Evolutionary conservation across 2,113 vertebrate species (phyloP).

Genomic region (Gymnobelideus leadbeateri): DNA sequence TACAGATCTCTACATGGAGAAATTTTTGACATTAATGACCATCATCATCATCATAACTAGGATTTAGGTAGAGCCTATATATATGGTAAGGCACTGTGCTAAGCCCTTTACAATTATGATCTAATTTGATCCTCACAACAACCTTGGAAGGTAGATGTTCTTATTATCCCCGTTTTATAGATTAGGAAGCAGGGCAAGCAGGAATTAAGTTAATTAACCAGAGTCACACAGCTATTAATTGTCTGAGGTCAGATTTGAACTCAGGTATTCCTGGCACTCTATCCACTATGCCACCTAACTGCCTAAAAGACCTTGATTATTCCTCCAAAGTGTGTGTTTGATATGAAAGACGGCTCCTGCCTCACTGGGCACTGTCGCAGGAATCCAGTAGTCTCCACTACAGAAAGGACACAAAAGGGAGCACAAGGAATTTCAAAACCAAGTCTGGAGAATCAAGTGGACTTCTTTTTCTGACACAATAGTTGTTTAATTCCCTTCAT

Average conservation of each 20-base stretch:
- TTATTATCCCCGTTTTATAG: not conserved
- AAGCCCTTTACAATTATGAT: not conserved
- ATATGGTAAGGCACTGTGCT: not conserved
- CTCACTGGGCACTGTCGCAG: not conserved
- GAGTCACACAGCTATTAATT: not conserved
- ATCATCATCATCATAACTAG: not conserved
- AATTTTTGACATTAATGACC: slow-evolving; percentile 9
- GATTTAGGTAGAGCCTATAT: not conserved
- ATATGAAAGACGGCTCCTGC: not conserved
- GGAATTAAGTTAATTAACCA: not conserved
- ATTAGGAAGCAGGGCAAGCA: not conserved
- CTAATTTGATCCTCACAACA: not conserved
- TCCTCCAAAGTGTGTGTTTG: not conserved
- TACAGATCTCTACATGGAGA: slow-evolving; percentile 30
- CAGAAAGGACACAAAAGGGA: not conserved
- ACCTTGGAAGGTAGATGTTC: not conserved
- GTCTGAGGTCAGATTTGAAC: not conserved
- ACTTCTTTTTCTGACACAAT: slow-evolving; percentile 13
- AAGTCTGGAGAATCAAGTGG: not conserved
- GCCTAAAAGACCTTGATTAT: not conserved
- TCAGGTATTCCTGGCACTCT: not conserved
- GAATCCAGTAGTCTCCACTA: not conserved
- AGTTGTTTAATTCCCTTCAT: slow-evolving; percentile 46
- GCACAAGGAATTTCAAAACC: not conserved
- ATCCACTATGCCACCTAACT: not conserved